Base-by-base conservation (phyloP, 2,888 invertebrate genomes). In the Spilosoma lubricipeda region DNA sequence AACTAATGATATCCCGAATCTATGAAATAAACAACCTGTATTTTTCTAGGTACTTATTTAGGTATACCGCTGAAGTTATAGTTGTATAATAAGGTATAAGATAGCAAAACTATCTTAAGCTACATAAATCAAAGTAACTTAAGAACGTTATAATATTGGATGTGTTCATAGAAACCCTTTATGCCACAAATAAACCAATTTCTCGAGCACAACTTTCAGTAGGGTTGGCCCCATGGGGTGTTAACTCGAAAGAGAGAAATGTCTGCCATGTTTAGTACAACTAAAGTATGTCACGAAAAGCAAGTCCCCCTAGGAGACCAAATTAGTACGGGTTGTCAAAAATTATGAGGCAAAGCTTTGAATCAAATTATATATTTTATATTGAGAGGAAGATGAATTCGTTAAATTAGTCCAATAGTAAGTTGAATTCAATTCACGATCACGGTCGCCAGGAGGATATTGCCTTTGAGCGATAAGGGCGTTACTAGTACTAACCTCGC, bases 171-270 rank as follows among this genome's bases (percentile, higher is more conserved):
- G 18, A 67, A 48, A 67, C 30, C 42, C 45, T 67, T 45, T 20
- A 30, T 45, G 18, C 8, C 18, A 67, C 36, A 82, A 84, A 82
- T 77, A 82, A 79, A 80, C 71, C 67, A 77, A 73, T 82, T 82
- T 84, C 80, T 80, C 73, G 70, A 72, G 48, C 69, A 75, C 74
- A 80, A 82, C 72, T 83, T 80, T 82, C 73, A 80, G 75, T 77
- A 78, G 77, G 79, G 74, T 72, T 59, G 71, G 64, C 74, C 83
- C 78, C 85, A 70, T 71, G 81, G 59, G 79, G 83, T 71, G 70
- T 70, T 67, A 42, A 56, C 48, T 82, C 74, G 77, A 83, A 85
- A 79, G 76, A 85, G 78, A 82, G 81, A 77, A 81, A 82, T 74
- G 78, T 75, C 73, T 74, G 76, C 59, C 69, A 65, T 77, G 78